Evolutionary conservation across 2,113 vertebrate species (phyloP).

Genomic region (Smithornis capensis): DNA sequence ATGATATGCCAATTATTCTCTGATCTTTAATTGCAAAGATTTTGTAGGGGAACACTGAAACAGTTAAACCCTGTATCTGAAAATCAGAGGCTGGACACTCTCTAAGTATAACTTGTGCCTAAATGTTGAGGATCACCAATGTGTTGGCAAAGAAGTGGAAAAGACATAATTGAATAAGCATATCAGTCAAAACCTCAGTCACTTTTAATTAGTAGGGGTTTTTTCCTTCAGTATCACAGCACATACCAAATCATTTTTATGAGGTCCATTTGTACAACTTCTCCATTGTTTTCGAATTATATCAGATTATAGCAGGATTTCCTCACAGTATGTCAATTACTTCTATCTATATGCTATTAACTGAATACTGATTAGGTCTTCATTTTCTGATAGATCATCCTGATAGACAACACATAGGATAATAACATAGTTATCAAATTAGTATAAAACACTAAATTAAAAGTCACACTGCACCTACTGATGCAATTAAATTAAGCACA

Average conservation of each 20-base stretch:
- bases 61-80: neutral
- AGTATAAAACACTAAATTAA: neutral
- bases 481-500: neutral
- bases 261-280: neutral
- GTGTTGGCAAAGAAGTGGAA: neutral
- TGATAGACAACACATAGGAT: fast-evolving
- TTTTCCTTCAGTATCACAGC: neutral
- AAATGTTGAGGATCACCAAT: neutral
- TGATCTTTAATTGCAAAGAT: neutral
- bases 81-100: neutral
- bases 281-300: neutral
- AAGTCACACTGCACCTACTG: neutral
- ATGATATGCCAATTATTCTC: neutral
- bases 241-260: neutral
- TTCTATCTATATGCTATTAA: neutral
- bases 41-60: neutral
- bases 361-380: neutral
- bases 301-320: neutral
- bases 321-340: neutral
- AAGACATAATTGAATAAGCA: neutral
- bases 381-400: neutral
- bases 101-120: neutral
- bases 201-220: neutral
- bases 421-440: neutral
- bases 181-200: neutral